These are phyloP conservation scores for Rhagologus leucostigma DNA, from an alignment of 2,113 vertebrate species.

Conservation along the genomic window DNA sequence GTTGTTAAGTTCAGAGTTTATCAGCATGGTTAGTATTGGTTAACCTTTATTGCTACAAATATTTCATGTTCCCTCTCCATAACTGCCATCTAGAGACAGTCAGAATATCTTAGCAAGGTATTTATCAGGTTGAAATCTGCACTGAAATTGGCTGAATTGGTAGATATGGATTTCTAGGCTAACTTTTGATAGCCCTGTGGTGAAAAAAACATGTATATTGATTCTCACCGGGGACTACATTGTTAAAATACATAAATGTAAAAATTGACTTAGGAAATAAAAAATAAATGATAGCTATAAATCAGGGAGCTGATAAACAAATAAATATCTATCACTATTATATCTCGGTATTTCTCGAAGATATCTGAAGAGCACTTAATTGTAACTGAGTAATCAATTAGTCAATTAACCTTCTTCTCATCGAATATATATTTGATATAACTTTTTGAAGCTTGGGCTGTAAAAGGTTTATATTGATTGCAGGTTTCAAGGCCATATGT, in stretches of 20 bases:
- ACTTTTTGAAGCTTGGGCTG: slow-evolving; percentile 71
- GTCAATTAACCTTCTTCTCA: slow-evolving; percentile 78
- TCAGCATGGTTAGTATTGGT: not conserved
- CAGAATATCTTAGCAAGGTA: not conserved
- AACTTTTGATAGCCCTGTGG: not conserved
- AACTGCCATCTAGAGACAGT: slow-evolving; percentile 1
- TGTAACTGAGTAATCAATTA: slow-evolving; percentile 77
- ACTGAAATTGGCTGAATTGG: not conserved
- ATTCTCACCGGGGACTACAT: not conserved
- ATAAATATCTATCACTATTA: slow-evolving; percentile 70
- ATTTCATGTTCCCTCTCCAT: not conserved
- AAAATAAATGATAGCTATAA: slow-evolving; percentile 60
- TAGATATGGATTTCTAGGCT: not conserved
- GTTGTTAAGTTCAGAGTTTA: slow-evolving; percentile 36
- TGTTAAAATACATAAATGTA: slow-evolving; percentile 60
- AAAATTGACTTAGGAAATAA: slow-evolving; percentile 55
- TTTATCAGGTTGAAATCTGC: not conserved
- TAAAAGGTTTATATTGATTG: slow-evolving; percentile 77
- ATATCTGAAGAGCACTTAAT: slow-evolving; percentile 74
- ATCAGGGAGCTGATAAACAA: slow-evolving; percentile 63
- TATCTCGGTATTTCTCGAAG: slow-evolving; percentile 66
- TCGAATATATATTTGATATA: slow-evolving; percentile 75
- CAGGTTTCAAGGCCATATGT: slow-evolving; percentile 70
- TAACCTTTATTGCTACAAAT: not conserved
- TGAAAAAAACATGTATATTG: not conserved